Base-by-base conservation (phyloP, 2,797 vertebrate species). In the Microctenopoma lineatum region DNA sequence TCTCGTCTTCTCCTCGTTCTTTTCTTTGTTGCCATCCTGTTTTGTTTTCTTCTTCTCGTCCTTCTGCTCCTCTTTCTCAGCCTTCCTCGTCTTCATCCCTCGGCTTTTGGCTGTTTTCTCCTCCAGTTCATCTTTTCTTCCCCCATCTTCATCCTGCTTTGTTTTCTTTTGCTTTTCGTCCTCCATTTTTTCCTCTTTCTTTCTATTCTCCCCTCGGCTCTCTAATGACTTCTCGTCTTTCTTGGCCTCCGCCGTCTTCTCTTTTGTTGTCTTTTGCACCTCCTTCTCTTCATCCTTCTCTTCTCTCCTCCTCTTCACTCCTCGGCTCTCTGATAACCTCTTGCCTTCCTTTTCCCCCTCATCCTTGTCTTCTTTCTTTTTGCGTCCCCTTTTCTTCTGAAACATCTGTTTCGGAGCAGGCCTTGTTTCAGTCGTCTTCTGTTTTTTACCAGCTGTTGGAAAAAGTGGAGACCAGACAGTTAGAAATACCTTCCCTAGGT, bases 391-490 rank as follows among this genome's bases (percentile, higher is more conserved):
- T 46, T 46, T 3, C 4, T 18, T 12, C 38, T 27, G 14, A 7
- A 58, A n/a, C 3, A 3, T 27, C 44, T 29, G 41, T 38, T 21
- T 52, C 0, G 41, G 4, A 5, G 26, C 16, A 7, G 66, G 13
- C 16, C 42, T 54, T 13, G 18, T 0, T 18, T 62, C 57, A 8
- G 42, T 4, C 0, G 16, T 47, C 18, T 55, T 45, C 8, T 1
- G 12, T n/a, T 63, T 72, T 42, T 61, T 67, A 5, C 11, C 16
- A 56, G 10, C 79, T 80, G 64, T 27, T 38, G 25, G n/a, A 8
- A 5, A 21, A 13, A 5, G 5, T 4, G 16, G 6, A 21, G 21
- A 45, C 16, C 42, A 45, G 44, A 45, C 44, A 18, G 6, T n/a
- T 45, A 8, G 1, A 15, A 44, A 6, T 15, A 16, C 15, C 41